Percentiles rank a stretch among this genome's conserved stretches.
These are phyloP conservation scores for Oikopleura albicans DNA, from an alignment of 23 tunicate species.

Conservation along the genomic window DNA sequence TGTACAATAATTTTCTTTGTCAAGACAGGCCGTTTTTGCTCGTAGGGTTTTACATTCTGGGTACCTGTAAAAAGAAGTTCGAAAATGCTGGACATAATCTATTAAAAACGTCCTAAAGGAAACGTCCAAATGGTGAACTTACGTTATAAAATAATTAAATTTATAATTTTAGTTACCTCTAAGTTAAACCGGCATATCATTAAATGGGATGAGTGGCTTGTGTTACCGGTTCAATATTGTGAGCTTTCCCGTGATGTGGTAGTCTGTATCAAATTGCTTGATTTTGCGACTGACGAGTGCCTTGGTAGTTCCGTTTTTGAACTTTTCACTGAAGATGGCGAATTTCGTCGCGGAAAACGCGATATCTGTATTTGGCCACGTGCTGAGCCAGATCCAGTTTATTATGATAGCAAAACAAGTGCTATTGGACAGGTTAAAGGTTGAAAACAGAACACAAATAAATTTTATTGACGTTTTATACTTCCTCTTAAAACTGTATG, in stretches of 20 bases:
- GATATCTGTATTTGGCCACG: neutral
- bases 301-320: neutral
- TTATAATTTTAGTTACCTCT: too few relatives aligned
- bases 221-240: slow-evolving; percentile 57
- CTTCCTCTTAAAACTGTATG: too few relatives aligned
- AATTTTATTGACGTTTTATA: too few relatives aligned
- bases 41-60: too few relatives aligned
- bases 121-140: too few relatives aligned
- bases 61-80: too few relatives aligned
- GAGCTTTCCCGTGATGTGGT: slow-evolving; percentile 54
- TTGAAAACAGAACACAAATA: too few relatives aligned
- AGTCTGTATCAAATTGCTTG: slow-evolving; percentile 24
- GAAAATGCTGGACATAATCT: too few relatives aligned
- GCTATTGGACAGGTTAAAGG: neutral
- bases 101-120: too few relatives aligned
- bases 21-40: too few relatives aligned
- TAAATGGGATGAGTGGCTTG: slow-evolving; percentile 87
- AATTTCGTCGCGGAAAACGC: neutral
- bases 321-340: neutral
- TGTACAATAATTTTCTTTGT: too few relatives aligned
- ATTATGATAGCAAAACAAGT: neutral
- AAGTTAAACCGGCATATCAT: neutral
- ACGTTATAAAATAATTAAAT: too few relatives aligned
- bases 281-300: neutral
- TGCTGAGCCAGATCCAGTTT: slow-evolving; percentile 6